Evolutionary conservation across 2,888 invertebrate species (phyloP), one percentile per base, ranked within the genome.

Genomic region (Tridacna gigas): DNA sequence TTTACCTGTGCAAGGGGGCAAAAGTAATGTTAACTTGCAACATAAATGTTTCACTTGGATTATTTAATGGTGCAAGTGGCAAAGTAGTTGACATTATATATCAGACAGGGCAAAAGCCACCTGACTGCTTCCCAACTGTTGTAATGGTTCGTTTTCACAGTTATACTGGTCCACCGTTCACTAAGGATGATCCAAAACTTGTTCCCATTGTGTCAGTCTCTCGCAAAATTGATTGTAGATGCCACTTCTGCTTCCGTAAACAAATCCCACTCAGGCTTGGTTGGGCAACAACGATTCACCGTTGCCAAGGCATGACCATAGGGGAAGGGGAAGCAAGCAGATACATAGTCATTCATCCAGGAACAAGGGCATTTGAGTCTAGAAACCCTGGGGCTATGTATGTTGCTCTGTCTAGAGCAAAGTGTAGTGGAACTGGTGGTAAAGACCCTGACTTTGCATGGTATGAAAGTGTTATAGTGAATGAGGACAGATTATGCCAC

Each of bases 121-220:
- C 51, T 11, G 51, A 15, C 0, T 61, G 61, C 25, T 69, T 74
- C 13, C 81, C 86, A 51, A 77, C 75, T 79, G 83, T 80, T 65
- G 86, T 89, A 12, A 83, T 89, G 79, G 87, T 87, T 18, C n/a
- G 74, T 28, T 86, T 88, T 60, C 22, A n/a, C n/a, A 79, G 51
- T 20, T 90, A 90, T 61, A 87, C 83, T n/a, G 90, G 88, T 47
- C 89, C 90, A 71, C 65, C 84, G n/a, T 90, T 89, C 77, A 74
- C 82, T 20, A 15, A 65, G 15, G 22, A 67, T n/a, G 20, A 76
- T 18, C 74, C 77, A 77, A 83, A 71, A 66, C 18, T 88, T 37
- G 82, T 89, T 37, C 89, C 90, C 12, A 84, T 90, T 61, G 63
- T 86, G 26, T 88, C 90, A 60, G 79, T 88, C 15, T 65, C 71